These are phyloP conservation scores for Myotis findleyi DNA, from an alignment of 2,797 vertebrate species.

Conservation along the genomic window DNA sequence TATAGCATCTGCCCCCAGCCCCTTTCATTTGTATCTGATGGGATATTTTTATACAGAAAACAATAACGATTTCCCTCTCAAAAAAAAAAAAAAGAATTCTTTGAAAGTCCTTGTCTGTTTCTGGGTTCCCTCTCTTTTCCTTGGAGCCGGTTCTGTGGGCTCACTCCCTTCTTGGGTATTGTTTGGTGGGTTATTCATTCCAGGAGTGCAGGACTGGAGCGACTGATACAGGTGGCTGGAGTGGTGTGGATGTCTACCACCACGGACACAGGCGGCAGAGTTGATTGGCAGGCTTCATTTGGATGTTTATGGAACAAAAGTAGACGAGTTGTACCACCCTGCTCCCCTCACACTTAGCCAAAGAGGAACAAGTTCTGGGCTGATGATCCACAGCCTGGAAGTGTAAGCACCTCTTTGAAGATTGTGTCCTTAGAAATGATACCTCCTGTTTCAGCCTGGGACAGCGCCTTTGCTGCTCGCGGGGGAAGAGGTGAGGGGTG, in stretches of 20 bases:
- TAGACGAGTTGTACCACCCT: not conserved
- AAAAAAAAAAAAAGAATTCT: not conserved
- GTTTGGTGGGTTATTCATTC: not conserved
- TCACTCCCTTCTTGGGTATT: not conserved
- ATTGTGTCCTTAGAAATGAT: not conserved
- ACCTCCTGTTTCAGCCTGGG: not conserved
- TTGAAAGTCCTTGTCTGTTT: not conserved
- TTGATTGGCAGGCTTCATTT: not conserved
- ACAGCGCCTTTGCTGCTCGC: not conserved
- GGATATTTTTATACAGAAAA: conserved; percentile 79
- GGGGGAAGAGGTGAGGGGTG: not conserved
- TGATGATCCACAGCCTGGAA: not conserved
- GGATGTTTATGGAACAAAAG: not conserved
- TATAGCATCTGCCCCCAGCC: not conserved
- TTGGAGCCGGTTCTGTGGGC: not conserved
- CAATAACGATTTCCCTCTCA: conserved; percentile 68
- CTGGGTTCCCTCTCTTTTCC: not conserved
- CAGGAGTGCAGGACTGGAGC: not conserved
- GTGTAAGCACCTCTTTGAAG: not conserved
- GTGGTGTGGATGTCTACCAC: not conserved
- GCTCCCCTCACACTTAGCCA: not conserved
- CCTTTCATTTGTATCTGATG: not conserved
- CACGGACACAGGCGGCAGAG: not conserved
- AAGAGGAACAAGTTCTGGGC: not conserved
- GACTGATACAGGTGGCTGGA: not conserved